These are phyloP conservation scores for Podabrus alpinus DNA, from an alignment of 2,888 invertebrate species.

Conservation along the genomic window DNA sequence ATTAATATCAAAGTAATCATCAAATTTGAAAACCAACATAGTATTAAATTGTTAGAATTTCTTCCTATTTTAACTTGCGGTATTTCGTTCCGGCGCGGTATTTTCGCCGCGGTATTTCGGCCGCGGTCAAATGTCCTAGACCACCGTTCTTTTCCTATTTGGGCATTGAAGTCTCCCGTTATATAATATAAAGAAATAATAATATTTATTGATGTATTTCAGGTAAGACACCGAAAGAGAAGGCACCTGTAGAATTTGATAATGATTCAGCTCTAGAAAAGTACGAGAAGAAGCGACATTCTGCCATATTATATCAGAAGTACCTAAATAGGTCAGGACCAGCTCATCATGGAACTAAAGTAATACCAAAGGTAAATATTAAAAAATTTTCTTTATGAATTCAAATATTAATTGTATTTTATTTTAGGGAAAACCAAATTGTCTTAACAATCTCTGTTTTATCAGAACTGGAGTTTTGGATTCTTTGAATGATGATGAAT, in stretches of 20 bases:
- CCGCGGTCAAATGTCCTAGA: too few species aligned
- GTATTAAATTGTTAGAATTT: too few species aligned
- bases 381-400: not conserved
- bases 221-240: not conserved
- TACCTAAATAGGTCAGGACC: constrained; percentile 81
- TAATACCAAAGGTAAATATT: constrained; percentile 72
- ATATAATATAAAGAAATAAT: not conserved
- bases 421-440: constrained; percentile 70
- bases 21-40: too few species aligned
- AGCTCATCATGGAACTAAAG: constrained; percentile 79
- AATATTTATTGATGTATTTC: not conserved
- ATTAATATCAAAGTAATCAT: too few species aligned
- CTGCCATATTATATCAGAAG: constrained; percentile 71
- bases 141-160: too few species aligned
- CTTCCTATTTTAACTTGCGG: too few species aligned
- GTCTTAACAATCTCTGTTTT: constrained; percentile 72
- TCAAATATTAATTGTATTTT: not conserved
- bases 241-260: constrained; percentile 42
- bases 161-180: too few species aligned
- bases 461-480: constrained; percentile 86
- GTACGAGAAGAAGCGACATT: constrained; percentile 68
- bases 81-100: too few species aligned
- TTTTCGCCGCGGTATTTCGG: too few species aligned
- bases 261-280: constrained; percentile 68
- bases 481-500: constrained; percentile 83